These are phyloP conservation scores for Petrolisthes manimaculis DNA, from an alignment of 2,888 invertebrate species.

Conservation along the genomic window DNA sequence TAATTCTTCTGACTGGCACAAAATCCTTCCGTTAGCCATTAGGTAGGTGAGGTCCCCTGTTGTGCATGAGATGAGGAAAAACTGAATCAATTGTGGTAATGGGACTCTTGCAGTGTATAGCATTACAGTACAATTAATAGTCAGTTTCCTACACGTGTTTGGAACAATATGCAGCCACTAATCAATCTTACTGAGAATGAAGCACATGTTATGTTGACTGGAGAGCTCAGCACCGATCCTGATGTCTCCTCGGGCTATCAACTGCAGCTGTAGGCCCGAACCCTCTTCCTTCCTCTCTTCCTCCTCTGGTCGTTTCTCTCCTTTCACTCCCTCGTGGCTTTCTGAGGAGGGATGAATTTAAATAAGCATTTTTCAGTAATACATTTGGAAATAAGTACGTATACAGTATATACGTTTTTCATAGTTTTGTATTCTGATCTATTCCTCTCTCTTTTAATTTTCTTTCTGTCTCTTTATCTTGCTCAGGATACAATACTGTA, in stretches of 20 bases:
- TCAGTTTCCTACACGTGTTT: too few relatives aligned
- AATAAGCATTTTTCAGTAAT: not conserved
- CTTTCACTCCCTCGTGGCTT: not conserved
- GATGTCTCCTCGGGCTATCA: slow-evolving; percentile 53
- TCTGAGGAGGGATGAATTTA: not conserved
- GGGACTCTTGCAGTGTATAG: too few relatives aligned
- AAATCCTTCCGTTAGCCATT: slow-evolving; percentile 62
- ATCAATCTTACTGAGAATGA: slow-evolving; percentile 41
- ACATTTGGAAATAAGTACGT: not conserved
- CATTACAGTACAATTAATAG: too few relatives aligned
- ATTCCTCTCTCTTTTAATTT: too few relatives aligned
- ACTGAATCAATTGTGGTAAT: too few relatives aligned
- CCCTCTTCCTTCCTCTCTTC: slow-evolving; percentile 25
- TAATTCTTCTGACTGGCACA: slow-evolving; percentile 59
- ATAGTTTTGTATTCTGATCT: not conserved
- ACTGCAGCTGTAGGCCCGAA: slow-evolving; percentile 50
- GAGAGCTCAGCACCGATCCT: slow-evolving; percentile 53
- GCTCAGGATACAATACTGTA: not conserved
- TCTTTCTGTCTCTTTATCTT: not conserved
- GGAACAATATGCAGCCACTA: too few relatives aligned
- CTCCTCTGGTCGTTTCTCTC: not conserved
- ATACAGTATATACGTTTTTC: not conserved
- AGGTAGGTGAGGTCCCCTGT: slow-evolving; percentile 59
- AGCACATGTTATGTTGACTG: slow-evolving; percentile 36
- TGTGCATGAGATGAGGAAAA: not conserved